phyloP scores from a whole-genome alignment of 2,888 invertebrate species.

The Lutraria lutraria region DNA sequence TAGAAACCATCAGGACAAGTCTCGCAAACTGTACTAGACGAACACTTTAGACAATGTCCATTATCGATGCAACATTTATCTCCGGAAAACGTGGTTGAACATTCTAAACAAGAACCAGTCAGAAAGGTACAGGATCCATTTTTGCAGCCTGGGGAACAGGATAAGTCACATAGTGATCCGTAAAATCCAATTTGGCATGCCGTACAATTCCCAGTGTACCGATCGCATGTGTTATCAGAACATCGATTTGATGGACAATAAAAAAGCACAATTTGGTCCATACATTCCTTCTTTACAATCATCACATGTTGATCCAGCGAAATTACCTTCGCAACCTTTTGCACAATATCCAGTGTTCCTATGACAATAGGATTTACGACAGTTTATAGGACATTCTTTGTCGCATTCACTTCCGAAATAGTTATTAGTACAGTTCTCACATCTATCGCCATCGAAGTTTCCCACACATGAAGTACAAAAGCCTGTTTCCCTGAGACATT shows the following conservation, averaged over 20 bases:
- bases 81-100: neutral
- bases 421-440: neutral
- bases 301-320: neutral
- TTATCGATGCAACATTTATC: neutral
- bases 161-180: too few relatives aligned
- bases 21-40: neutral
- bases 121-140: too few relatives aligned
- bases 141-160: too few relatives aligned
- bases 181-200: too few relatives aligned
- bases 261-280: too few relatives aligned
- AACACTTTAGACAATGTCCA: neutral
- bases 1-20: neutral
- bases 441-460: neutral
- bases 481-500: neutral
- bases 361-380: neutral
- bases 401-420: neutral
- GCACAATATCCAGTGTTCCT: neutral
- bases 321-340: neutral
- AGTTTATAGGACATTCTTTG: neutral
- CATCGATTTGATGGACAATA: too few relatives aligned
- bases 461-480: neutral
- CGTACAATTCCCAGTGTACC: too few relatives aligned
- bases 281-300: neutral
- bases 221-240: too few relatives aligned
- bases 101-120: too few relatives aligned